Evolutionary conservation across 2,888 invertebrate genomes (phyloP), one percentile per base, ranked within the genome.

Genomic region (Diadegma fenestrale): DNA sequence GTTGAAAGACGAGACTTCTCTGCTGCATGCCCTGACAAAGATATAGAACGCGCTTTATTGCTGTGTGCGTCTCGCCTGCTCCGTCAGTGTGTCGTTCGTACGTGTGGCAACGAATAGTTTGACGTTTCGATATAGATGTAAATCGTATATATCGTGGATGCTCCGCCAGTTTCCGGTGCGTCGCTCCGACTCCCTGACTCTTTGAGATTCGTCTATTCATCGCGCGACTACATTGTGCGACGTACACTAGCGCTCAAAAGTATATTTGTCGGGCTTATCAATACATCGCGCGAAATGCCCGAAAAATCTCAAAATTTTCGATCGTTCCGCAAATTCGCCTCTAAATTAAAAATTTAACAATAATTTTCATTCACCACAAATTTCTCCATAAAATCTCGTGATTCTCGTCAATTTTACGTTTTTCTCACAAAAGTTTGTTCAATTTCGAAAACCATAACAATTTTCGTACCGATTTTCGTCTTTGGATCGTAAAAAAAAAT

Each of bases 1-100:
- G 92, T 92, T 92, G 92, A 92, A 87, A 91, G 73, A 37, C 54
- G 77, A 33, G 63, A 64, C 72, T n/a, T n/a, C 80, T 82, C 63
- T 72, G 61, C 72, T 64, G 81, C 78, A 71, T 86, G 86, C 12
- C 63, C 63, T 45, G 19, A 69, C 48, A 41, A 58, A 82, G 58
- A 72, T 61, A 68, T 26, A 48, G 26, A 71, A 19, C 37, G 37
- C 8, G 1, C 37, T 37, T 0, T 5, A 5, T 5, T 33, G 33
- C 33, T 5, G 58, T 22, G 54, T 19, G 22, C 33, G 5, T 33
- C 33, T 33, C 33, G 6, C 6, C 5, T 8, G n/a, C 6, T 2
- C 7, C 7, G 19, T 51, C 19, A 19, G 19, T 19, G 19, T 51
- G 22, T 17, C 72, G 45, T 58, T 17, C 22, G 45, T 12, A 43